Evolutionary conservation across 2,797 vertebrate genomes (phyloP).

Genomic region (Acipenser oxyrinchus): DNA sequence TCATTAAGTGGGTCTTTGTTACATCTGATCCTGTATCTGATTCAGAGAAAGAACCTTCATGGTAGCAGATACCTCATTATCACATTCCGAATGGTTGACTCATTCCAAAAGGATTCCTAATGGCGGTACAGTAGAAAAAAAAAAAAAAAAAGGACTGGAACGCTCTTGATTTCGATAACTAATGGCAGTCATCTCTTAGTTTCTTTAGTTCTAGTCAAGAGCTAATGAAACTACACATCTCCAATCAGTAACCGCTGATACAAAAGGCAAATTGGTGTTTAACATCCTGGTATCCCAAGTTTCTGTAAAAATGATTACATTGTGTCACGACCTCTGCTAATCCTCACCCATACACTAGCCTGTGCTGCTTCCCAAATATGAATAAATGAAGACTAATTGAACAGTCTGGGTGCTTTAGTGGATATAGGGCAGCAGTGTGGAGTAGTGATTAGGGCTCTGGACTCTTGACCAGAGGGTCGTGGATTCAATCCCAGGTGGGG

Average conservation of each 20-base stretch:
- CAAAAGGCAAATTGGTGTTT: slow-evolving; percentile 70
- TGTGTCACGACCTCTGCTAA: slow-evolving; percentile 49
- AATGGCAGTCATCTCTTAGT: no score
- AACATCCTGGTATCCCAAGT: slow-evolving; percentile 64
- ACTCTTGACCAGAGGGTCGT: no score
- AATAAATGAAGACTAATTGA: no score
- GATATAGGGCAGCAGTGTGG: no score
- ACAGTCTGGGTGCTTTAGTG: no score
- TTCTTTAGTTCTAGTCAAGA: not conserved
- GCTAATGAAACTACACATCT: slow-evolving; percentile 45
- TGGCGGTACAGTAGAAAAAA: not conserved
- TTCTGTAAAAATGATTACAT: slow-evolving; percentile 76
- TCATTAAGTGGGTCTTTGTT: not conserved
- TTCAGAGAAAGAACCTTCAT: slow-evolving; percentile 10
- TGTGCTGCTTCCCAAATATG: no score
- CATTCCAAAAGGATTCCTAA: not conserved
- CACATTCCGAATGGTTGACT: not conserved
- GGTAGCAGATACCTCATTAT: slow-evolving; percentile 24
- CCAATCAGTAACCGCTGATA: slow-evolving; percentile 33
- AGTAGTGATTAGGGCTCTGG: no score
- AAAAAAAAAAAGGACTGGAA: no score
- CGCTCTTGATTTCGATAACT: no score
- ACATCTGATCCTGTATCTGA: slow-evolving; percentile 1
- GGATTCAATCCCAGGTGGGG: no score
- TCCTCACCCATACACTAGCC: no score